Base-by-base conservation (phyloP, 2,797 vertebrate genomes). In the Thaleichthys pacificus region DNA sequence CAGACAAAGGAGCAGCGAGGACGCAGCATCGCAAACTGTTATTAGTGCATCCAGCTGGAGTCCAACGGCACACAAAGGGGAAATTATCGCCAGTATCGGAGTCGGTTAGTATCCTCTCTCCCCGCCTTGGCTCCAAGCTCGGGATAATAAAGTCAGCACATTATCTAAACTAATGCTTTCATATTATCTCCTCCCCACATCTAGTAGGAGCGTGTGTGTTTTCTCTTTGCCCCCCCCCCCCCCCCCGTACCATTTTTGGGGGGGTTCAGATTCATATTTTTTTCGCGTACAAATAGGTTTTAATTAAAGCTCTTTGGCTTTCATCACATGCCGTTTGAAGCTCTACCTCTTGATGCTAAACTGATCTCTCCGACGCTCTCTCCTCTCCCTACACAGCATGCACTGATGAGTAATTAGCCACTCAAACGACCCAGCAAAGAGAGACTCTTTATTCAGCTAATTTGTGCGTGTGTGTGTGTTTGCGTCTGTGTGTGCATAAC, bases 231-330 rank as follows among this genome's bases (percentile, higher is more conserved):
- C 35, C 67, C 47, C 62, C 35, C 38, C 19, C 12, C 35, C 19
- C 21, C 26, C 70, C 49, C n/a, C n/a, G n/a, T 65, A 71, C 61
- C 65, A 67, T 77, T 85, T 84, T 84, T 87, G 83, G 68, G 38
- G 80, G 84, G 85, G 83, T 83, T 87, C 82, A 83, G 84, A 89
- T 86, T 74, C 82, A 82, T 85, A 83, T 85, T 87, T 85, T 85
- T 76, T 65, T 49, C 76, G 87, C 76, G 56, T 86, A 90, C 91
- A 93, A 93, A 92, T 88, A 88, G 88, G 80, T 88, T 89, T 90
- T 92, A 94, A 93, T 94, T 93, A 93, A 91, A 91, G 91, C 77
- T 81, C 85, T 91, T 89, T 91, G 88, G 88, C 89, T 88, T 88
- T 89, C 82, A 88, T 91, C 90, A 89, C 87, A 88, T 87, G 83